Base-by-base conservation (phyloP, 2,797 vertebrate genomes). In the Chelonia mydas region DNA sequence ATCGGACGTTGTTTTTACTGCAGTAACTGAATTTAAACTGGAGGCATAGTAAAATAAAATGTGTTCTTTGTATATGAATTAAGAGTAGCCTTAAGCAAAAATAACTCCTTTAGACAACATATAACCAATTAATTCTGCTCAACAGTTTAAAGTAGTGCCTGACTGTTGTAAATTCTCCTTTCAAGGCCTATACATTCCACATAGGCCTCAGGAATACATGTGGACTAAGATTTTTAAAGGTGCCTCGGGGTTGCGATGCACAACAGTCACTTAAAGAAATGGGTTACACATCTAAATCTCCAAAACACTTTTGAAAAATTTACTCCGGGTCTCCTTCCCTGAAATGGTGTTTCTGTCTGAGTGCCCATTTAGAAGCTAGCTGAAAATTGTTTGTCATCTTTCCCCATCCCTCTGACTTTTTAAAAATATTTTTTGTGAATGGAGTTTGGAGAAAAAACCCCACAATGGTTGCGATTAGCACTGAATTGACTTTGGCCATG, bases 261-360 rank as follows among this genome's bases (percentile, higher is more conserved):
- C 45, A 83, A 2, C 19, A 19, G 1, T 11, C 6, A 41, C 19
- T 31, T n/a, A 88, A 80, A 80, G 49, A 37, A 51, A 13, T 28
- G 8, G 2, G 25, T 76, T 53, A 17, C 0, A 0, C 2, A 13
- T 45, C 8, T 5, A 92, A 15, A 28, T 45, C 47, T 19, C 51
- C 54, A 3, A 45, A 27, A 12, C 51, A 3, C 51, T 83, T 11
- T 23, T 45, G 37, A 87, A 90, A 79, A 79, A 9, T 16, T 68
- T 61, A 80, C 0, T 50, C 28, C 21, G 2, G 12, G 2, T 83
- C 47, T 1, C n/a, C 5, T 81, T 17, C 16, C 7, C 61, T 16
- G 72, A 76, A 47, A 76, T 28, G 25, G 33, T 21, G 16, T 68
- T 68, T 15, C 12, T 68, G 2, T 68, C 27, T 9, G 33, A 37